A percentile compares a stretch with the other conserved stretches of the same genome.
Evolutionary conservation across 2,797 vertebrate species (phyloP).

Genomic region (Morelia viridis): DNA sequence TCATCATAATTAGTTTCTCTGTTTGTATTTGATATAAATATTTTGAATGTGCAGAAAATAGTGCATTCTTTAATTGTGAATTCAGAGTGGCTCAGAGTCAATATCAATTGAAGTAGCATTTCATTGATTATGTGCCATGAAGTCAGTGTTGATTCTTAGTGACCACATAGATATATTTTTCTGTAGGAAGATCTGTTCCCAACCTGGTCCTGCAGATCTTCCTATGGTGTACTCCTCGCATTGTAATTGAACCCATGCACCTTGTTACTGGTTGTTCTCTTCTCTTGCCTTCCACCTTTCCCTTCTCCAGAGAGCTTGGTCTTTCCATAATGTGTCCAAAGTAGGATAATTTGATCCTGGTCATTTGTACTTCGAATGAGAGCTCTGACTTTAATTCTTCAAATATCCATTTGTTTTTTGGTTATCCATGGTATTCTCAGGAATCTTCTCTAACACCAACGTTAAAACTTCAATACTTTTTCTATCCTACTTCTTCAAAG

Average conservation of each 20-base stretch:
- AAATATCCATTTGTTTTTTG: neutral
- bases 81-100: neutral
- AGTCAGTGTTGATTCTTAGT: neutral
- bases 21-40: neutral
- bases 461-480: neutral
- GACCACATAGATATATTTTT: neutral
- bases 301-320: neutral
- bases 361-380: neutral
- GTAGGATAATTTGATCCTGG: neutral
- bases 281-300: neutral
- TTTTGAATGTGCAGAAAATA: neutral
- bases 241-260: neutral
- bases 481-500: neutral
- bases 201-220: neutral
- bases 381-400: neutral
- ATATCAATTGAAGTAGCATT: neutral
- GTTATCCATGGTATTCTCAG: neutral
- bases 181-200: neutral
- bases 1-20: neutral
- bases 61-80: neutral
- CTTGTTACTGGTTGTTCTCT: neutral
- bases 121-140: neutral
- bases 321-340: neutral
- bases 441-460: neutral
- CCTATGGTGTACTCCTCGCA: neutral